These are phyloP conservation scores for Microplitis deprimator DNA, from an alignment of 2,888 invertebrate genomes.

Conservation along the genomic window DNA sequence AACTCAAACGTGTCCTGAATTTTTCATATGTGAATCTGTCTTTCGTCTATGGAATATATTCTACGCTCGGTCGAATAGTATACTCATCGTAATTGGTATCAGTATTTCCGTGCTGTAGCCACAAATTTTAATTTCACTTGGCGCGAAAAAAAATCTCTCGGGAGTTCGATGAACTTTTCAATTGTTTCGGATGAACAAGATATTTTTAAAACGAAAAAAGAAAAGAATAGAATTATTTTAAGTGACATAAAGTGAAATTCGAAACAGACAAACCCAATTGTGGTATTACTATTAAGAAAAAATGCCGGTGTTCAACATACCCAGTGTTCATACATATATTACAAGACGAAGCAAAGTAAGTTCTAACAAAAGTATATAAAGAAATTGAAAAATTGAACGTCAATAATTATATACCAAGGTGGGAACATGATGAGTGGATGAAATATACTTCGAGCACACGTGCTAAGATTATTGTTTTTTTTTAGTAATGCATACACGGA, in stretches of 20 bases:
- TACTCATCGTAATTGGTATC: conserved; percentile 17
- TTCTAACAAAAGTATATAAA: neutral
- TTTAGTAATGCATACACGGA: no score
- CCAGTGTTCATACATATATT: neutral
- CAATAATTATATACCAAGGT: no score
- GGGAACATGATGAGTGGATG: no score
- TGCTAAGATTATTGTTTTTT: no score
- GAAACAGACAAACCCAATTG: neutral
- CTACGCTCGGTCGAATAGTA: conserved; percentile 11
- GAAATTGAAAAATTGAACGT: neutral
- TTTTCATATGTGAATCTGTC: conserved; percentile 43
- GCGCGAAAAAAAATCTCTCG: neutral
- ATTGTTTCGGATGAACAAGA: no score
- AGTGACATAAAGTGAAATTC: neutral
- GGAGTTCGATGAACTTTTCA: neutral
- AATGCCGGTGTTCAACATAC: neutral
- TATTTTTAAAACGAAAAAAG: neutral
- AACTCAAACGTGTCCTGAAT: conserved; percentile 52
- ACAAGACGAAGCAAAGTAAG: neutral
- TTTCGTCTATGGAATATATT: conserved; percentile 30
- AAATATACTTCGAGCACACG: no score
- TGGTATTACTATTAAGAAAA: neutral
- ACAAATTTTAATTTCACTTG: conserved; percentile 4
- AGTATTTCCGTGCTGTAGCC: conserved; percentile 3
- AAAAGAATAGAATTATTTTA: neutral